phyloP scores from a whole-genome alignment of 2,113 vertebrate genomes.

The Eulacestoma nigropectus region DNA sequence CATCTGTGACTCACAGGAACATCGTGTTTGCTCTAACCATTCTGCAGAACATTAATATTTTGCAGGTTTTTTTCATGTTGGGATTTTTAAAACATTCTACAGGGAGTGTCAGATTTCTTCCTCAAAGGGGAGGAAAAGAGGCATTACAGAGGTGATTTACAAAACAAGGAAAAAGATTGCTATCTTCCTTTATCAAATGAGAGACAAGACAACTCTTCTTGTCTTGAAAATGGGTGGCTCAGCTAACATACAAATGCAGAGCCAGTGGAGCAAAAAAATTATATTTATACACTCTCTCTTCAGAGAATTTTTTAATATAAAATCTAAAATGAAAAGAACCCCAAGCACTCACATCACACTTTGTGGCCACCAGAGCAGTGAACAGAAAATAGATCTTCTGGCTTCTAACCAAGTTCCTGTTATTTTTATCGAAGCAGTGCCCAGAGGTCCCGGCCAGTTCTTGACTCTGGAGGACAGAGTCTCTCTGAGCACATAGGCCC shows the following conservation, averaged over 20 bases:
- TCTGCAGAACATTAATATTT: conserved; percentile 2
- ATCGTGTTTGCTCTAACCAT: conserved; percentile 6
- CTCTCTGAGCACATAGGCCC: background rate
- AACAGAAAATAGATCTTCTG: conserved; percentile 42
- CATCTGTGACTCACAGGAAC: conserved; percentile 44
- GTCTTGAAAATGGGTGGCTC: background rate
- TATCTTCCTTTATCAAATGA: background rate
- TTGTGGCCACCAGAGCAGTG: conserved; percentile 7
- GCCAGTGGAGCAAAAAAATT: background rate
- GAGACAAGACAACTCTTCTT: background rate
- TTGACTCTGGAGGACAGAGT: background rate
- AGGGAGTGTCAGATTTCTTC: background rate
- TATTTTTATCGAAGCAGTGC: conserved; percentile 8
- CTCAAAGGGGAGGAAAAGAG: background rate
- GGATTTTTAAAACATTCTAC: background rate
- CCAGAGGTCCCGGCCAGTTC: background rate
- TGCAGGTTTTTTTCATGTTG: background rate
- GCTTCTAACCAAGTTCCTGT: background rate
- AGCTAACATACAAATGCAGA: background rate
- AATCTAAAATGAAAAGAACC: background rate
- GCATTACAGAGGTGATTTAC: background rate
- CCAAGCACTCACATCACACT: background rate
- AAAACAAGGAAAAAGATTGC: background rate
- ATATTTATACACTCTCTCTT: background rate
- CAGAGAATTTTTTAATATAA: background rate